These are phyloP conservation scores for Heliocidaris tuberculata DNA, from an alignment of 35 echinoderm and acorn worm species.

Conservation along the genomic window DNA sequence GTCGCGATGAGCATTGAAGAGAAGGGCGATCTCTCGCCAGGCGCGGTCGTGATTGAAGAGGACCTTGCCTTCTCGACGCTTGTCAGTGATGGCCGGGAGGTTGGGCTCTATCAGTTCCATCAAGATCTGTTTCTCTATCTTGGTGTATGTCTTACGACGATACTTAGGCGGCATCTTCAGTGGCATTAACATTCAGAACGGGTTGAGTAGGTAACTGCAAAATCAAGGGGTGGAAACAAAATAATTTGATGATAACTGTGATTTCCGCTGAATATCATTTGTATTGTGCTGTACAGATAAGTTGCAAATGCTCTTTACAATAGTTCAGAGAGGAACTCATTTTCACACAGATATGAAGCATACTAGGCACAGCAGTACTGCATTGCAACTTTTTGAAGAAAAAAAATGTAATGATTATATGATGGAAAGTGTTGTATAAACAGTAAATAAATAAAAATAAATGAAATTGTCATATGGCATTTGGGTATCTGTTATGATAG, in stretches of 20 bases:
- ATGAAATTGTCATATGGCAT: too few relatives aligned
- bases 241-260: too few relatives aligned
- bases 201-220: constrained; percentile 1
- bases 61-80: constrained; percentile 25
- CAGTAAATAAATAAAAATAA: too few relatives aligned
- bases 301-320: too few relatives aligned
- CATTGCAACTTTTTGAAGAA: background rate
- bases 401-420: too few relatives aligned
- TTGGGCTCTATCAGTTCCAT: constrained; percentile 34
- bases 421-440: too few relatives aligned
- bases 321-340: too few relatives aligned
- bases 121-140: constrained; percentile 42
- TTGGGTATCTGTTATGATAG: too few relatives aligned
- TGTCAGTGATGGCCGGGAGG: constrained; percentile 41
- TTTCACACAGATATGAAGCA: too few relatives aligned
- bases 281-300: too few relatives aligned
- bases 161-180: constrained; percentile 34
- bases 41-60: constrained; percentile 28
- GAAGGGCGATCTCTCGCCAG: constrained; percentile 26
- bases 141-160: constrained; percentile 45
- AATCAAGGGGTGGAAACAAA: background rate
- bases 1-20: constrained; percentile 47
- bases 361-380: too few relatives aligned
- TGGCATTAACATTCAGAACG: constrained; percentile 35
- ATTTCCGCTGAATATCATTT: too few relatives aligned